Conservation (phyloP, 2,888 invertebrate genomes). For the Acleris holmiana region DNA sequence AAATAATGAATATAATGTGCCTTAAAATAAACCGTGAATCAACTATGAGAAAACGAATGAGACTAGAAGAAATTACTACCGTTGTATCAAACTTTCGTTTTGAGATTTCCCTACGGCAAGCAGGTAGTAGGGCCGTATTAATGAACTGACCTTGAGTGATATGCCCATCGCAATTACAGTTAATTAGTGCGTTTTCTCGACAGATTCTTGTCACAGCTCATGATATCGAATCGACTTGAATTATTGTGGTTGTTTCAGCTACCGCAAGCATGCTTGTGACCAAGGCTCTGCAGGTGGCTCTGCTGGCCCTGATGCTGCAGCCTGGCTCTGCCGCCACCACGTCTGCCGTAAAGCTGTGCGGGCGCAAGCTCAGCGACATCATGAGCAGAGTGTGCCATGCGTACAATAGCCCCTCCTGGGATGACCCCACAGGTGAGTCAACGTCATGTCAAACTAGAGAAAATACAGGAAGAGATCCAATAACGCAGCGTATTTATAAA, state of each 20-base stretch:
- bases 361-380: constrained; percentile 71
- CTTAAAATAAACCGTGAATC: too few species aligned
- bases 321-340: constrained; percentile 60
- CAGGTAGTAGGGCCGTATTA: too few species aligned
- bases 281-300: constrained; percentile 58
- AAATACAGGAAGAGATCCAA: constrained; percentile 32
- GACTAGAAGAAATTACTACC: too few species aligned
- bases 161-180: too few species aligned
- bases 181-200: too few species aligned
- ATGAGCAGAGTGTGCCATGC: constrained; percentile 76
- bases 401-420: constrained; percentile 77
- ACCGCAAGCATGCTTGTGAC: constrained; percentile 61
- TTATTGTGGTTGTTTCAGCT: constrained; percentile 45
- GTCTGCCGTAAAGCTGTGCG: constrained; percentile 69
- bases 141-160: too few species aligned
- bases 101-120: too few species aligned
- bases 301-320: constrained; percentile 59
- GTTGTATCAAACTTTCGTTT: too few species aligned
- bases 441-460: not conserved
- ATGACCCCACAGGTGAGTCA: constrained; percentile 43
- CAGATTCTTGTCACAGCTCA: too few species aligned
- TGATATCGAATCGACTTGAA: not conserved
- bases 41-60: too few species aligned
- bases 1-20: too few species aligned
- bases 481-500: not conserved